Base-by-base conservation (phyloP, 2,888 invertebrate genomes). In the Xestobium rufovillosum region DNA sequence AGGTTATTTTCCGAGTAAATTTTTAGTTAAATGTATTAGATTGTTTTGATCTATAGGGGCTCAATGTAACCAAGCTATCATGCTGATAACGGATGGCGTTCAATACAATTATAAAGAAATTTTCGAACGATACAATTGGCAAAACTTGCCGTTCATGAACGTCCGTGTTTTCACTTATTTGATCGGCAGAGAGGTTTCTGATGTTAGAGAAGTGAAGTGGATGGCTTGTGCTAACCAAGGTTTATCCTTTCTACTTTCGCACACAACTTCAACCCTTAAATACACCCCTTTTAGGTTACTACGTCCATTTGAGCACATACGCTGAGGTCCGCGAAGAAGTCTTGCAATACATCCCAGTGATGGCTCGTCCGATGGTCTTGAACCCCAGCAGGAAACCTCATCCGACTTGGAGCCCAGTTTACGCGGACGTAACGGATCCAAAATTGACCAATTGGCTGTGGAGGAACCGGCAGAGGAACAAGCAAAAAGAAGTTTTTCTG, bases 71-170 rank as follows among this genome's bases (percentile, higher is more conserved):
- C 85, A 95, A 71, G 96, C 95, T 16, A 96, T 98, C 56, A 96
- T 98, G 96, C 69, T 98, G 50, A 82, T 98, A 51, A 96, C 97
- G n/a, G 98, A 98, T 65, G 97, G 97, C 14, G 92, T 96, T 10
- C 94, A 96, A 28, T 88, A 91, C 58, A 89, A 85, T 59, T 94
- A 83, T 67, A 84, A 89, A 60, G 87, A 92, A 56, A 80, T 95
- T 38, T 98, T 98, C 66, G 78, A 88, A 57, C 72, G 76, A 48
- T 90, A 85, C 69, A 98, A 96, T 66, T 88, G 88, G 87, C 71
- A 71, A 14, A 71, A 79, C 49, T 65, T 73, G 50, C 72, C 75
- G 1, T 80, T 80, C 37, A 83, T 85, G 68, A 83, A 92, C 54
- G 92, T 96, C 31, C 75, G 98, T 49, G 85, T 99, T 45, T 98